Percentiles rank a stretch among this genome's conserved stretches.
phyloP scores from a whole-genome alignment of 1,140 invertebrate genomes.

The Helicoverpa armigera region DNA sequence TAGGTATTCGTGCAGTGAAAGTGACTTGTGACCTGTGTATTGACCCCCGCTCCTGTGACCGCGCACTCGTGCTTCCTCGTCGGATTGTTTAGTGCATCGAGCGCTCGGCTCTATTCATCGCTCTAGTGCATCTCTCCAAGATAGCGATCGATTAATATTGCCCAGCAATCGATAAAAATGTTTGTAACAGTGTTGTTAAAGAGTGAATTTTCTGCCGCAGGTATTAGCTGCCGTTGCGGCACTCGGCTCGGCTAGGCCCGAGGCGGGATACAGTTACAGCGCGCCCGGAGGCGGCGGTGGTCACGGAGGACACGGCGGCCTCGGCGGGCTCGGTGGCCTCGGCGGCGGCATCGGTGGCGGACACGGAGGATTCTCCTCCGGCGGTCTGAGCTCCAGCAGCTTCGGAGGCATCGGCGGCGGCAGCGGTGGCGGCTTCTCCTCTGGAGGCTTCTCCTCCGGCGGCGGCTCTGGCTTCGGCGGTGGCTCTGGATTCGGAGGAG shows the following conservation, averaged over 20 bases:
- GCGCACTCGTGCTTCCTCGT: conserved; percentile 65
- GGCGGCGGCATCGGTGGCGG: conserved; percentile 82
- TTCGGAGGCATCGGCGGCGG: conserved; percentile 70
- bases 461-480: conserved; percentile 61
- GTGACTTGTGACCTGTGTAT: conserved; percentile 78
- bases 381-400: conserved; percentile 72
- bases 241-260: conserved; percentile 87
- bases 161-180: conserved; percentile 45
- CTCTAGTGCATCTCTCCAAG: conserved; percentile 30
- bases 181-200: conserved; percentile 53
- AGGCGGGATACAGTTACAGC: conserved; percentile 88
- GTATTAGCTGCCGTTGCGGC: conserved; percentile 88
- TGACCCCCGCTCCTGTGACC: conserved; percentile 65
- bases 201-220: conserved; percentile 67
- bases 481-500: conserved; percentile 64
- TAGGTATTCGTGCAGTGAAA: conserved; percentile 82
- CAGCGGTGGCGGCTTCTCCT: conserved; percentile 65
- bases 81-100: conserved; percentile 59
- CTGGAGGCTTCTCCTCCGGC: conserved; percentile 54
- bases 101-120: conserved; percentile 63
- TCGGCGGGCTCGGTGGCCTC: conserved; percentile 55
- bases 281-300: conserved; percentile 85
- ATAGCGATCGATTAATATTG: conserved; percentile 56
- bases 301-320: conserved; percentile 68
- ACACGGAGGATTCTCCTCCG: conserved; percentile 64